Evolutionary conservation across 2,888 invertebrate genomes (phyloP), one percentile per base, ranked within the genome.

Genomic region (Anoplius nigerrimus): DNA sequence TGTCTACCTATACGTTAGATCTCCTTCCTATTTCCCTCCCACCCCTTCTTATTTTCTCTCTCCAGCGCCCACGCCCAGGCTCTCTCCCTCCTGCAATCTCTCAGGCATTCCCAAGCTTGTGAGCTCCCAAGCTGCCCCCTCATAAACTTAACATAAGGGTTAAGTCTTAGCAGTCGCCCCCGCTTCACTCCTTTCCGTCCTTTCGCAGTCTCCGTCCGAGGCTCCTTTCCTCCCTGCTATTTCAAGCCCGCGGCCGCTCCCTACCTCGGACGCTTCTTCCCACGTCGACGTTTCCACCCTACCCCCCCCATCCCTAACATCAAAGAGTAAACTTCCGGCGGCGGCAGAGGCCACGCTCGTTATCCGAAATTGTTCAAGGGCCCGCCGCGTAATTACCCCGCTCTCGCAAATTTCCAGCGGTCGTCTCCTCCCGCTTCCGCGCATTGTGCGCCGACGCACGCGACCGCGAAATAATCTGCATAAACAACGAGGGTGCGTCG

Each of bases 81-180:
- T 51, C 6, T 34, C 34, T 11, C 34, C 11, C 34, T 34, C 11
- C 34, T 34, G 34, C 42, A 55, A 43, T 58, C 61, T 68, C 66
- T 63, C 53, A 59, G 64, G 67, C 62, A 76, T 72, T 70, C 70
- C 68, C 71, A 55, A 55, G 71, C 73, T 74, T 48, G 64, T 55
- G 16, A 59, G 57, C 63, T 52, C 22, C 48, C n/a, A 70, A 56
- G 69, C 74, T 64, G 72, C 61, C 73, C 78, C 69, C 79, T 82
- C 81, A 76, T 79, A 78, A 85, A 82, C 80, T 81, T 78, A 78
- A 78, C 80, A 75, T 75, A 82, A 82, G 82, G 82, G 81, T 79
- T 79, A 78, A 81, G 80, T 79, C 79, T 76, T 67, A 70, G 70
- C 61, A 60, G 59, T 52, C 54, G n/a, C 18, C 43, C 46, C 1